Percentiles rank a stretch among this genome's conserved stretches.
phyloP scores from a whole-genome alignment of 2,888 invertebrate genomes.

The Lepidonotus clava region DNA sequence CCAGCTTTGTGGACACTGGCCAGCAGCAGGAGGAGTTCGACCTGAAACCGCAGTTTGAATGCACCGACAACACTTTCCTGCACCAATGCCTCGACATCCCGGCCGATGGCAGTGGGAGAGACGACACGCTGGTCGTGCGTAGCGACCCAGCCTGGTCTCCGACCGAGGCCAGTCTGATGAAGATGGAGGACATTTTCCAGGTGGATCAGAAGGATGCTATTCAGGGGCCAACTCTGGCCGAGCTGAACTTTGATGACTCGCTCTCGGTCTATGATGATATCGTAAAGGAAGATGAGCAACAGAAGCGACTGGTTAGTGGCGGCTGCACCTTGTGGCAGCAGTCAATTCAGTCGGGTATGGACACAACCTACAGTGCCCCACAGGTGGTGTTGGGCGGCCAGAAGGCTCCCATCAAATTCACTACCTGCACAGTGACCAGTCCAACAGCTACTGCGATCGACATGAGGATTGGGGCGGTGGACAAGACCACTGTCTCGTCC shows the following conservation, averaged over 20 bases:
- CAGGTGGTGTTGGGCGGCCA: slow-evolving; percentile 38
- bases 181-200: slow-evolving; percentile 56
- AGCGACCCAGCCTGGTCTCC: slow-evolving; percentile 50
- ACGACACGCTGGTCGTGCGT: slow-evolving; percentile 20
- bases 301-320: slow-evolving; percentile 1
- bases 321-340: slow-evolving; percentile 6
- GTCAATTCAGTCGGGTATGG: background rate
- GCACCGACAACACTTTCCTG: background rate
- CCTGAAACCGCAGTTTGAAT: slow-evolving; percentile 52
- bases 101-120: background rate
- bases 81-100: background rate
- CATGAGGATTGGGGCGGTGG: background rate
- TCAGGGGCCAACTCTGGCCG: slow-evolving; percentile 54
- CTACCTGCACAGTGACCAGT: slow-evolving; percentile 36
- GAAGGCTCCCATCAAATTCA: slow-evolving; percentile 7
- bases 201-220: slow-evolving; percentile 55
- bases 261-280: slow-evolving; percentile 53
- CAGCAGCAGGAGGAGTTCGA: slow-evolving; percentile 51
- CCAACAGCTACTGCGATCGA: background rate
- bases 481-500: background rate
- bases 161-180: slow-evolving; percentile 29
- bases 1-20: slow-evolving; percentile 13
- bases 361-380: background rate
- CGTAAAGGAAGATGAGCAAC: slow-evolving; percentile 24
- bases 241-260: slow-evolving; percentile 52